A percentile compares a stretch with the other conserved stretches of the same genome.
phyloP scores from a whole-genome alignment of 2,113 vertebrate species.

The Thunnus maccoyii region DNA sequence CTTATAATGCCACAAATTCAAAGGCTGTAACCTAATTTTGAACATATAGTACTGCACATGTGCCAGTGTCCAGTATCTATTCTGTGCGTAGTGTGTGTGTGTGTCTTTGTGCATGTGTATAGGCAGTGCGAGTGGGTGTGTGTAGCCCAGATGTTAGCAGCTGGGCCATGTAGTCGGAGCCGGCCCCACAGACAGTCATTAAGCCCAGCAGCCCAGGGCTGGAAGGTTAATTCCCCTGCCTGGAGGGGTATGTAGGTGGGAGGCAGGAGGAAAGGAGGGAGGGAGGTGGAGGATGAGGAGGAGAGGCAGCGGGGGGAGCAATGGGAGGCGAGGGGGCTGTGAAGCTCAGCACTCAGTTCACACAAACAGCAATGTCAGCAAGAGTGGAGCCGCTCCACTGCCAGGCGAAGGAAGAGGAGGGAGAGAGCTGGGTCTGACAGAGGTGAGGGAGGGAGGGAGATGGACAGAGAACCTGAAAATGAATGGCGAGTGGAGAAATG shows the following conservation, averaged over 20 bases:
- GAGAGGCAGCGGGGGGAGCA: constrained; percentile 41
- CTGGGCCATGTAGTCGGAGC: constrained; percentile 74
- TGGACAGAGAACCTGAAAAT: constrained; percentile 77
- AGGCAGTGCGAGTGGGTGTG: constrained; percentile 43
- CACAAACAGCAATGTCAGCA: constrained; percentile 84
- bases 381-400: constrained; percentile 74
- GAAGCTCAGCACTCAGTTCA: constrained; percentile 81
- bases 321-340: constrained; percentile 80
- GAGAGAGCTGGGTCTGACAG: constrained; percentile 58
- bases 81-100: constrained; percentile 11
- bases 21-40: constrained; percentile 37
- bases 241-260: constrained; percentile 73
- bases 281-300: constrained; percentile 55
- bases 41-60: constrained; percentile 1
- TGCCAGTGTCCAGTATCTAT: constrained; percentile 8
- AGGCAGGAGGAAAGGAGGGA: constrained; percentile 53
- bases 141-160: constrained; percentile 83
- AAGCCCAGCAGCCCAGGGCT: constrained; percentile 77
- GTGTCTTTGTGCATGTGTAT: constrained; percentile 11
- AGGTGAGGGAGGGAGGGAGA: constrained; percentile 54
- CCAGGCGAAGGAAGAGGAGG: constrained; percentile 72
- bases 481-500: constrained; percentile 67
- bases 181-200: constrained; percentile 81
- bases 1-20: constrained; percentile 48
- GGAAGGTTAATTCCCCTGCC: constrained; percentile 82